These are phyloP conservation scores for Plutomurus gul DNA, from an alignment of 1,140 invertebrate genomes.

Conservation along the genomic window DNA sequence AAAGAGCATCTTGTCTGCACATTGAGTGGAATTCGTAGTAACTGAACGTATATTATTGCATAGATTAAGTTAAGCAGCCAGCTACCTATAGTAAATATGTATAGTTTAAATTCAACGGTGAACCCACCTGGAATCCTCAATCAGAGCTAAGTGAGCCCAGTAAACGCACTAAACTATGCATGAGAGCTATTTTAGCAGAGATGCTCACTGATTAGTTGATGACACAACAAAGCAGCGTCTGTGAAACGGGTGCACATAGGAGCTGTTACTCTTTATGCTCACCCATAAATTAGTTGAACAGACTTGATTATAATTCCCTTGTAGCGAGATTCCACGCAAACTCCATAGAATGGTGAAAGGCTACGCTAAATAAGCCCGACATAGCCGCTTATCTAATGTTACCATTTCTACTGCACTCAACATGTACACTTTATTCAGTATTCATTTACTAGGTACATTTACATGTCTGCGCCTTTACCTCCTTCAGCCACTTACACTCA, in stretches of 20 bases:
- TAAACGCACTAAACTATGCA: not conserved
- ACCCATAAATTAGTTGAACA: slow-evolving; percentile 6
- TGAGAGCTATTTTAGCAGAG: not conserved
- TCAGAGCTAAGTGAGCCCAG: slow-evolving; percentile 7
- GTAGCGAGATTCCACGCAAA: not conserved
- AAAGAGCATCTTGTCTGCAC: not conserved
- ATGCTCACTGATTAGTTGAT: slow-evolving; percentile 15
- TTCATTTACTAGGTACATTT: not conserved
- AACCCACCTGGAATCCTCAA: not conserved
- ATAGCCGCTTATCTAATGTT: not conserved
- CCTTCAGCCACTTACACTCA: not conserved
- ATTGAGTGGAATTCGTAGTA: not conserved
- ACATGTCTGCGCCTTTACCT: not conserved
- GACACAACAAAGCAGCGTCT: slow-evolving; percentile 16
- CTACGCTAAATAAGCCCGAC: not conserved
- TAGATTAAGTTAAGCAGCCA: too few relatives aligned
- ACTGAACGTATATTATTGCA: too few relatives aligned
- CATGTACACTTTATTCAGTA: not conserved
- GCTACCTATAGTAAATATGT: too few relatives aligned
- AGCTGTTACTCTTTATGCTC: slow-evolving; percentile 6
- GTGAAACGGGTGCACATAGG: not conserved
- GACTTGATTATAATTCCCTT: slow-evolving; percentile 11
- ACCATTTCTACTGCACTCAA: not conserved
- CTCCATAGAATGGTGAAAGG: too few relatives aligned
- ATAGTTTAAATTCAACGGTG: not conserved